Evolutionary conservation across 2,113 vertebrate genomes (phyloP).

Genomic region (Anoplopoma fimbria): DNA sequence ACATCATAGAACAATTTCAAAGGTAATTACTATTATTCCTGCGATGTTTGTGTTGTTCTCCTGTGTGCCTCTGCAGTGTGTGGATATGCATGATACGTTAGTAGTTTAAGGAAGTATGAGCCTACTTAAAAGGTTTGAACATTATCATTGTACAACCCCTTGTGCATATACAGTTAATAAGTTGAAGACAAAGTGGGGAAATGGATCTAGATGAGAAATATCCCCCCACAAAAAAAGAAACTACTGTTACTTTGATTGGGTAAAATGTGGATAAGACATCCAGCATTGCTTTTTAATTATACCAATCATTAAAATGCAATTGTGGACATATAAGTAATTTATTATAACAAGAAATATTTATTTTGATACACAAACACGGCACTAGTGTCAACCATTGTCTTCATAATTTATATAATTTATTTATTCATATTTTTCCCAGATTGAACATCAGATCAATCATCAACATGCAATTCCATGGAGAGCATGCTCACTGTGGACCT

Average conservation of each 20-base stretch:
- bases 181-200: not conserved
- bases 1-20: conserved; percentile 86
- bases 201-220: not conserved
- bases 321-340: not conserved
- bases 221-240: not conserved
- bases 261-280: not conserved
- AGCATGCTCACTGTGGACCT: conserved; percentile 87
- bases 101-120: not conserved
- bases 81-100: not conserved
- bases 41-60: not conserved
- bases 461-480: conserved; percentile 86
- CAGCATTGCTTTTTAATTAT: not conserved
- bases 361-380: not conserved
- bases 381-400: not conserved
- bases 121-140: not conserved
- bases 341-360: not conserved
- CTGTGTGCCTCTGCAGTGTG: not conserved
- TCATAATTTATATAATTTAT: too few relatives aligned
- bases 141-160: not conserved
- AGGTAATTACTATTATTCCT: conserved; percentile 69
- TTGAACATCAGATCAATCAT: conserved; percentile 86
- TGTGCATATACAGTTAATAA: not conserved
- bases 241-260: not conserved
- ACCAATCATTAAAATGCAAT: not conserved
- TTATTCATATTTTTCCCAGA: conserved; percentile 64